A percentile compares a stretch with the other conserved stretches of the same genome.
These are phyloP conservation scores for Heterodera filipjevi DNA, from an alignment of 2,888 invertebrate genomes.

Conservation along the genomic window DNA sequence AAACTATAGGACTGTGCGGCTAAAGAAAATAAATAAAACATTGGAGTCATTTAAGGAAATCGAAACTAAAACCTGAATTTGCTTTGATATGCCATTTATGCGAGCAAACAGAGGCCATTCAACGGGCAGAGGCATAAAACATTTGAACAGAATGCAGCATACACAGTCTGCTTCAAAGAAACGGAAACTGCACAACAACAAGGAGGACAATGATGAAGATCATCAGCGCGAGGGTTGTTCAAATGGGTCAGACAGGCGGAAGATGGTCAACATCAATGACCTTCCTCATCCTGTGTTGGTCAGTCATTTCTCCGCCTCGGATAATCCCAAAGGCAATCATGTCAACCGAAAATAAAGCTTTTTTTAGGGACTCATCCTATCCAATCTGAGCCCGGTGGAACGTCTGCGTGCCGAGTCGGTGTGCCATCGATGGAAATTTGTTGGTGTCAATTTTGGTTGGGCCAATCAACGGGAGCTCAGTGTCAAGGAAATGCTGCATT, in stretches of 20 bases:
- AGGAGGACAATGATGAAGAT: not conserved
- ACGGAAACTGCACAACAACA: not conserved
- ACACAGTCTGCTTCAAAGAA: not conserved
- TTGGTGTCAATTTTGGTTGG: slow-evolving; percentile 19
- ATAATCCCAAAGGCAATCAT: not conserved
- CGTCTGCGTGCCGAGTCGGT: slow-evolving; percentile 17
- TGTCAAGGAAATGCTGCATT: not conserved
- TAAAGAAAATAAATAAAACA: too few relatives aligned
- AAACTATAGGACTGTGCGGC: too few relatives aligned
- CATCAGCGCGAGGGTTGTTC: not conserved
- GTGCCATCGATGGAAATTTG: slow-evolving; percentile 17
- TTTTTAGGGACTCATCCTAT: slow-evolving; percentile 11
- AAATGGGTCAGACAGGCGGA: not conserved
- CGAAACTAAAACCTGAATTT: too few relatives aligned
- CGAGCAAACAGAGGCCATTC: not conserved
- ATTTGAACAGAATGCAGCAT: not conserved
- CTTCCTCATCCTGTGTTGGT: not conserved
- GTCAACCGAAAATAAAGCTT: not conserved
- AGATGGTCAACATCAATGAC: not conserved
- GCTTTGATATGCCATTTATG: too few relatives aligned
- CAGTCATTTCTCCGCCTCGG: not conserved
- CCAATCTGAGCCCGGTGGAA: slow-evolving; percentile 20
- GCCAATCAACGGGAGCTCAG: not conserved
- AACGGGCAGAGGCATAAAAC: not conserved
- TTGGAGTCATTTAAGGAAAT: too few relatives aligned